These are phyloP conservation scores for Zalophus californianus DNA, from an alignment of 2,797 vertebrate genomes.

Conservation along the genomic window DNA sequence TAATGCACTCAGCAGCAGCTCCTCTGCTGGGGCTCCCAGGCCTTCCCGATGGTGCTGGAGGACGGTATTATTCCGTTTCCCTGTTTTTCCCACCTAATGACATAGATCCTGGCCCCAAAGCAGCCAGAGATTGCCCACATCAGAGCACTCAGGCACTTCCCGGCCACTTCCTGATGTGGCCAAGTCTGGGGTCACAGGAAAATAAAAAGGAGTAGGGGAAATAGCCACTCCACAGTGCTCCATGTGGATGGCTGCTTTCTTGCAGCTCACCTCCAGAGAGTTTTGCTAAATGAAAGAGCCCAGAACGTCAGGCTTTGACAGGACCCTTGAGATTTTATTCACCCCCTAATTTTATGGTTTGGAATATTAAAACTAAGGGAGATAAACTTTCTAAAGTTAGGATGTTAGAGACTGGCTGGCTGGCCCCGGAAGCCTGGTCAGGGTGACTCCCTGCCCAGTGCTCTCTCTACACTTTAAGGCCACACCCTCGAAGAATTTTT, in stretches of 20 bases:
- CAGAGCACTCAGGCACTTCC: background rate
- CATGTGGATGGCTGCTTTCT: background rate
- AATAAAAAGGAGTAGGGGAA: background rate
- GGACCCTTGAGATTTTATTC: constrained; percentile 47
- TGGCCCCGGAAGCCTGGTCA: background rate
- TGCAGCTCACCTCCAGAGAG: background rate
- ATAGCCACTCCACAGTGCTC: background rate
- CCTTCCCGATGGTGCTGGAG: background rate
- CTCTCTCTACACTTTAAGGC: background rate
- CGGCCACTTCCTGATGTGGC: background rate
- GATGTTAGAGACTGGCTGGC: background rate
- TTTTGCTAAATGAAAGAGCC: background rate
- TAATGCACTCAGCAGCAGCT: background rate
- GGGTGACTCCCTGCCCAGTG: background rate
- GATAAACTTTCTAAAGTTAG: background rate
- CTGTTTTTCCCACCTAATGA: background rate
- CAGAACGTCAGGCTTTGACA: background rate
- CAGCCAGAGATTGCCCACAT: background rate
- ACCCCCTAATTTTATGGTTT: constrained; percentile 20
- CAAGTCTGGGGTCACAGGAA: background rate
- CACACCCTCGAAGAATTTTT: background rate
- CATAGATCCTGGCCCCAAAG: background rate
- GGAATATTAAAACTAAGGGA: background rate
- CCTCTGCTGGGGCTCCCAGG: background rate
- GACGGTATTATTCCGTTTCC: background rate